Evolutionary conservation across 2,113 vertebrate species (phyloP), one percentile per base, ranked within the genome.

Genomic region (Dromaius novaehollandiae): DNA sequence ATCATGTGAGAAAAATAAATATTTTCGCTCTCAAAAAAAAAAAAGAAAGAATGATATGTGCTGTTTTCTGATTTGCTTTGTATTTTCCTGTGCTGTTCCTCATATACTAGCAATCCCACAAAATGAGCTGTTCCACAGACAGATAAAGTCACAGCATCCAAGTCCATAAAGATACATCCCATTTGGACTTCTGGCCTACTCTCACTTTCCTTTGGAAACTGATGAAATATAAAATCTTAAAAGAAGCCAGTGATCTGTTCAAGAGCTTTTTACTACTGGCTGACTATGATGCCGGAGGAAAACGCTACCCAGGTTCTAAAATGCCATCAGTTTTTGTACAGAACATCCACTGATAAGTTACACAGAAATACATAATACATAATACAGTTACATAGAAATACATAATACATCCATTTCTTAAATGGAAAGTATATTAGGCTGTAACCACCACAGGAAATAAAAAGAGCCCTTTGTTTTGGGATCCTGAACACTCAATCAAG

Each of bases 1-100:
- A 50, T 17, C 13, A 1, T 9, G 3, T 0, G 22, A 0, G 9
- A 6, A 17, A 76, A 70, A 18, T 26, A 30, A 0, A 6, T 46
- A 44, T 6, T 11, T 60, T 38, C 38, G 6, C n/a, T n/a, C 79
- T 95, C 84, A n/a, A n/a, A n/a, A n/a, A 56, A 90, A 34, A 85
- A 13, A 86, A 86, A 13, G 25, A 51, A 71, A 83, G 46, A 81
- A 51, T 5, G 36, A 24, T 30, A n/a, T 51, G 18, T 81, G 11
- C 76, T 38, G 2, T 81, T 90, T 93, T 78, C 19, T 90, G 73
- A 64, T 86, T 88, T 89, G 34, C 8, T 92, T 84, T 84, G 5
- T 84, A 46, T 94, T 95, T 95, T 84, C 24, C 38, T 69, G n/a
- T 73, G 63, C 44, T 86, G 28, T 79, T 94, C 9, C 48, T 11